These are phyloP conservation scores for Schizopygopsis malacanthus DNA, from an alignment of 2,797 vertebrate genomes.

Conservation along the genomic window DNA sequence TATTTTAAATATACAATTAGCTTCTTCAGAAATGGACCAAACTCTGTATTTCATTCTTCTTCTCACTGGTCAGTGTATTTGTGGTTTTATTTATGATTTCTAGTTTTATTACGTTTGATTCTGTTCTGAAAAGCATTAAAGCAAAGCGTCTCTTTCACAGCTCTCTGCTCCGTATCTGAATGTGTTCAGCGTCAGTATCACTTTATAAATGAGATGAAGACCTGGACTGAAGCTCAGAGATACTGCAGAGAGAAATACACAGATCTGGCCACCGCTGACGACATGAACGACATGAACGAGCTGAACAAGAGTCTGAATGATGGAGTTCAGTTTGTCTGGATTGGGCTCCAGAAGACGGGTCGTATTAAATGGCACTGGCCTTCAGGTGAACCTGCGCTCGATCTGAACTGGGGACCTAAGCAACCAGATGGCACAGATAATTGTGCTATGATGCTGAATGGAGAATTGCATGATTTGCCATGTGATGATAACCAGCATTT, in stretches of 20 bases:
- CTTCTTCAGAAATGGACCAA: neutral
- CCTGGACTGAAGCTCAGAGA: neutral
- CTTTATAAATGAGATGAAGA: neutral
- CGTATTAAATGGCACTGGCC: too few species aligned
- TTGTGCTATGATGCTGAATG: neutral
- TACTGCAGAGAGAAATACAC: too few species aligned
- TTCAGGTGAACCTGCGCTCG: neutral
- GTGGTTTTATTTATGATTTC: too few species aligned
- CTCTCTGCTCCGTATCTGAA: neutral
- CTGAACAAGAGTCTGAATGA: neutral
- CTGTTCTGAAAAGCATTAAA: too few species aligned
- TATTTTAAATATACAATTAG: too few species aligned
- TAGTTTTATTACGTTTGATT: too few species aligned
- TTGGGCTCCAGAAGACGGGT: too few species aligned
- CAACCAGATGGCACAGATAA: neutral
- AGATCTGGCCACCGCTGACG: neutral
- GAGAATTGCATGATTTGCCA: neutral
- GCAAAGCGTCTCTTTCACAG: neutral
- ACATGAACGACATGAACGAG: neutral
- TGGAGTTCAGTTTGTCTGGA: neutral
- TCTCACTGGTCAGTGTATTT: too few species aligned
- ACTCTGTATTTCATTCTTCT: neutral
- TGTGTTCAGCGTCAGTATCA: neutral
- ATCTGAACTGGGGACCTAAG: neutral
- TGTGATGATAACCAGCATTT: accelerated